These are phyloP conservation scores for Drosophila neocordata DNA, from an alignment of 1,140 invertebrate species.

Conservation along the genomic window DNA sequence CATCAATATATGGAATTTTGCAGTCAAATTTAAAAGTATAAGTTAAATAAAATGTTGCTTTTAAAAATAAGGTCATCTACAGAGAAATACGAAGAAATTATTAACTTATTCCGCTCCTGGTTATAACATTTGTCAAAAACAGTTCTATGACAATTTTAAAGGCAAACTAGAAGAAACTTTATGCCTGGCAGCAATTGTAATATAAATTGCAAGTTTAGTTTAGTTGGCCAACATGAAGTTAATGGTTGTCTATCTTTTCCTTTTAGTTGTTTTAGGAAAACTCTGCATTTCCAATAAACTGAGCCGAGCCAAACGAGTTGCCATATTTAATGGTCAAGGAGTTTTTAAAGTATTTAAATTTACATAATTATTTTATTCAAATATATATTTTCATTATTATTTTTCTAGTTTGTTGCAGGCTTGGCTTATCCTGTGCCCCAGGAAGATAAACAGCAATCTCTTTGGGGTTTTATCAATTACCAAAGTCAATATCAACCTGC, in stretches of 20 bases:
- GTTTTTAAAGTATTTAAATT: not conserved
- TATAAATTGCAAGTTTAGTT: not conserved
- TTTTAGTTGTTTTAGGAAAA: not conserved
- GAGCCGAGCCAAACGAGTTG: not conserved
- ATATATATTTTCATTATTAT: no score
- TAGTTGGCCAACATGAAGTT: not conserved
- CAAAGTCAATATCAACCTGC: constrained; percentile 66
- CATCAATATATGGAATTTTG: no score
- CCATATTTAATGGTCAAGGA: not conserved
- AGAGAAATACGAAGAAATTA: no score
- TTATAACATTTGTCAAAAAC: not conserved
- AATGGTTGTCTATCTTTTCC: not conserved
- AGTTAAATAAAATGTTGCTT: no score
- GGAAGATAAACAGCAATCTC: constrained; percentile 57
- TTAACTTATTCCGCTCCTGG: not conserved
- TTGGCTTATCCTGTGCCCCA: constrained; percentile 61
- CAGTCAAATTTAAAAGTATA: no score
- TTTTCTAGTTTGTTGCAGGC: not conserved
- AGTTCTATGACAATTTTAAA: not conserved
- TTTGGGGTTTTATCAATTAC: constrained; percentile 64
- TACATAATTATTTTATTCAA: not conserved
- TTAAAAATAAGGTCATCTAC: no score
- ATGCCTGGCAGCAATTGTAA: not conserved
- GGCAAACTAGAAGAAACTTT: not conserved
- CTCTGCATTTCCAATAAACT: not conserved